Evolutionary conservation across 2,797 vertebrate genomes (phyloP).

Genomic region (Pipistrellus kuhlii): DNA sequence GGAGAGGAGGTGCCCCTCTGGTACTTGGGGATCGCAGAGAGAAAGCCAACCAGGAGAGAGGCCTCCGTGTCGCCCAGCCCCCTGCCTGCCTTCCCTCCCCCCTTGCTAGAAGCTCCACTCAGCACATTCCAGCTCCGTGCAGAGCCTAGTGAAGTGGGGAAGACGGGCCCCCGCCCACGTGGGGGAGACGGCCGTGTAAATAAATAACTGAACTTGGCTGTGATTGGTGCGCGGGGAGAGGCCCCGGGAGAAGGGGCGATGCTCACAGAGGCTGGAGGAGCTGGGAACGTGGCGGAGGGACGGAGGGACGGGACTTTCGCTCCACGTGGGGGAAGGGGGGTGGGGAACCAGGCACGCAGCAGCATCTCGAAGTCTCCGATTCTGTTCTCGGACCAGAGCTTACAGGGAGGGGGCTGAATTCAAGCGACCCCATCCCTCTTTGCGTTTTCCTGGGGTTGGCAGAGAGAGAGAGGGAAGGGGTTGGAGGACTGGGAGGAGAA

Average conservation of each 20-base stretch:
- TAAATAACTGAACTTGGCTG: constrained; percentile 59
- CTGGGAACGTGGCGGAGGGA: neutral
- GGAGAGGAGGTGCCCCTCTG: neutral
- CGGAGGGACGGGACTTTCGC: neutral
- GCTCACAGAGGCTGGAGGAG: neutral
- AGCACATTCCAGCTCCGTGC: constrained; percentile 73
- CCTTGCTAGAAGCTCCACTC: constrained; percentile 54
- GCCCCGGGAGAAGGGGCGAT: neutral
- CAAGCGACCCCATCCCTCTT: constrained; percentile 10
- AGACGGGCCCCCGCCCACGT: constrained; percentile 65
- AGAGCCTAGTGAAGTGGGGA: constrained; percentile 57
- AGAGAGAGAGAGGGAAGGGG: neutral
- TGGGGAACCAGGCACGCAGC: neutral
- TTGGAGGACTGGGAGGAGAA: neutral
- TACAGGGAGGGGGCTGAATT: constrained; percentile 30
- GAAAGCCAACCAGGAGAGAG: neutral
- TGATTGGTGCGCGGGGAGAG: constrained; percentile 40
- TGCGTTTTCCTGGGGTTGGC: neutral
- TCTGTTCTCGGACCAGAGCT: neutral
- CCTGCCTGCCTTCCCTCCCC: neutral
- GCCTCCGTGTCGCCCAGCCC: neutral
- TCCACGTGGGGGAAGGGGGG: neutral
- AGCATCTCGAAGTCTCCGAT: neutral
- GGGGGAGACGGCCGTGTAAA: constrained; percentile 62
- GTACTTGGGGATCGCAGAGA: neutral